Percentiles rank a stretch among this genome's conserved stretches.
These are phyloP conservation scores for Pristionchus fissidentatus DNA, from an alignment of 2,888 invertebrate genomes.

Conservation along the genomic window DNA sequence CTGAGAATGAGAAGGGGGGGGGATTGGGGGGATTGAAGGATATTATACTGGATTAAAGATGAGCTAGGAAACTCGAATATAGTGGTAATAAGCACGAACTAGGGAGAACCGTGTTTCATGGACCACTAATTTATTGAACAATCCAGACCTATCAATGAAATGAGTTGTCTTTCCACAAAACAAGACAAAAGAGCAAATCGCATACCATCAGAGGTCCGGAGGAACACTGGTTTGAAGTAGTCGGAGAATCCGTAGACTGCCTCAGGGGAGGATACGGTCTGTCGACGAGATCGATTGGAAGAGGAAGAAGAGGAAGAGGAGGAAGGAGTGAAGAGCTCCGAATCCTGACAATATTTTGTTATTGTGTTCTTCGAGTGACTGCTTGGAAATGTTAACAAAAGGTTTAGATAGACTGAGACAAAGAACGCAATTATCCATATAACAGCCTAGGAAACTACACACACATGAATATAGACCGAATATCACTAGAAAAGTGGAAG, in stretches of 20 bases:
- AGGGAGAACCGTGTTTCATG: neutral
- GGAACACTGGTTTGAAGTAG: slow-evolving; percentile 72
- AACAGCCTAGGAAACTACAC: no score
- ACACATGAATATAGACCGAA: no score
- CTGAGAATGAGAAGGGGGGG: neutral
- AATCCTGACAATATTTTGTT: slow-evolving; percentile 18
- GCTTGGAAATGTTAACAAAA: no score
- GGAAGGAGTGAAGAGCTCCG: slow-evolving; percentile 26
- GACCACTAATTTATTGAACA: neutral
- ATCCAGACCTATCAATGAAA: neutral
- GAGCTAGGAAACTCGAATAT: no score
- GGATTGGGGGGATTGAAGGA: neutral
- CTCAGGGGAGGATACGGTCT: slow-evolving; percentile 58
- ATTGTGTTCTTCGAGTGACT: neutral
- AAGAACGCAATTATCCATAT: no score
- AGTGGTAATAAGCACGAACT: no score
- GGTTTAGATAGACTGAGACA: no score
- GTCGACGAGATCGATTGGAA: slow-evolving; percentile 52
- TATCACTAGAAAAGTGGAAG: no score
- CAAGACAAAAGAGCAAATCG: neutral
- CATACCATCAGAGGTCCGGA: slow-evolving; percentile 56
- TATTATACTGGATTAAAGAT: neutral
- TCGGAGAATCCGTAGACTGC: slow-evolving; percentile 68
- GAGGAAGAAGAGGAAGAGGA: slow-evolving; percentile 6
- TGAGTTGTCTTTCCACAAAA: neutral